A percentile compares a stretch with the other conserved stretches of the same genome.
These are phyloP conservation scores for Perizoma flavofasciatum DNA, from an alignment of 2,888 invertebrate species.

Conservation along the genomic window DNA sequence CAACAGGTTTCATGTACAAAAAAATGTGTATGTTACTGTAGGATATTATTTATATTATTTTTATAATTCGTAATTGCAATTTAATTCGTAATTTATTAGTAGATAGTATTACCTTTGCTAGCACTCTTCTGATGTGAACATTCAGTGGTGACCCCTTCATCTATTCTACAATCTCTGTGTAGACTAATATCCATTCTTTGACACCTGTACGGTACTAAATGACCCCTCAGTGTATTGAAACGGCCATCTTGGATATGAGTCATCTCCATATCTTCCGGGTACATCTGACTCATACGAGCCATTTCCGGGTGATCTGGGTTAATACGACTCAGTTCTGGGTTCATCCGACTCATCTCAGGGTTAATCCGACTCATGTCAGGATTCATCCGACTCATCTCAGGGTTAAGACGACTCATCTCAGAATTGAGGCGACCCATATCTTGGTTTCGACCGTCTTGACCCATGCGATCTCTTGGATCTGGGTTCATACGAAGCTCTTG, in stretches of 20 bases:
- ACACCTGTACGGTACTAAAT: conserved; percentile 74
- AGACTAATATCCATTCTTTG: conserved; percentile 67
- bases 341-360: conserved; percentile 43
- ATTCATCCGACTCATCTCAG: conserved; percentile 16
- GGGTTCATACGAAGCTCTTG: conserved; percentile 34
- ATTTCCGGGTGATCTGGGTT: conserved; percentile 42
- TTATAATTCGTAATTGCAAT: too few relatives aligned
- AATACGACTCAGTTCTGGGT: conserved; percentile 40
- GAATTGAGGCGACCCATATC: conserved; percentile 38
- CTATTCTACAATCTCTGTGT: conserved; percentile 67
- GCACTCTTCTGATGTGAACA: conserved; percentile 71
- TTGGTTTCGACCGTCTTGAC: conserved; percentile 32
- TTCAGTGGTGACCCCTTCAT: conserved; percentile 62
- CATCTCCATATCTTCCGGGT: conserved; percentile 52
- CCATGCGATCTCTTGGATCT: conserved; percentile 19
- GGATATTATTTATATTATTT: too few relatives aligned
- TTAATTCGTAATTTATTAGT: too few relatives aligned
- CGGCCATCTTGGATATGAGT: conserved; percentile 54
- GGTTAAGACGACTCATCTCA: neutral
- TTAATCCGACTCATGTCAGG: conserved; percentile 32
- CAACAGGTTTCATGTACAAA: too few relatives aligned
- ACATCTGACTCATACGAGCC: conserved; percentile 37
- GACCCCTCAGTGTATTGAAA: conserved; percentile 72
- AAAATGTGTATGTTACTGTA: too few relatives aligned
- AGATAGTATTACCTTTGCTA: conserved; percentile 62